Percentiles rank a stretch among this genome's conserved stretches.
phyloP scores from a whole-genome alignment of 2,888 invertebrate species.

The Schizotus pectinicornis region DNA sequence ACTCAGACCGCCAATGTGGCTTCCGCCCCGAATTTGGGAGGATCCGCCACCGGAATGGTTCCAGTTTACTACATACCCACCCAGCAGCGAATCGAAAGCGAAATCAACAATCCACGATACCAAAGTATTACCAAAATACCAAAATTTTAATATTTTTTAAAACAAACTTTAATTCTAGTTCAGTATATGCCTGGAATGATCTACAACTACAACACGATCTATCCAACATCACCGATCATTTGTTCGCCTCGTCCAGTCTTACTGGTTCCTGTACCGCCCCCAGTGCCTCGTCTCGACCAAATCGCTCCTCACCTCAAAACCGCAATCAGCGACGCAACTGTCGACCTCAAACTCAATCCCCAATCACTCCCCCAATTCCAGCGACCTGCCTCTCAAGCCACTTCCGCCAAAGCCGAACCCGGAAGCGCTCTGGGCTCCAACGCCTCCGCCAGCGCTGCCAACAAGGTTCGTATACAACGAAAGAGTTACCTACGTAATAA shows the following conservation, averaged over 20 bases:
- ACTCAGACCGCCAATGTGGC: constrained; percentile 45
- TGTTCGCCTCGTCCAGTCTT: constrained; percentile 64
- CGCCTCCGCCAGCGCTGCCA: constrained; percentile 56
- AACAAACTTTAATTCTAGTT: constrained; percentile 59
- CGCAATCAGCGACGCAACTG: constrained; percentile 13
- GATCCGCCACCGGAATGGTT: constrained; percentile 58
- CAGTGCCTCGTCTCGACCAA: constrained; percentile 30
- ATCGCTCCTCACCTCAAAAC: constrained; percentile 17
- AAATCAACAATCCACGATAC: constrained; percentile 35
- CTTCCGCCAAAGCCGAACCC: constrained; percentile 64
- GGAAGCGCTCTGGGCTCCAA: constrained; percentile 60
- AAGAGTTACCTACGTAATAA: no score
- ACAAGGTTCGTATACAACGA: constrained; percentile 47
- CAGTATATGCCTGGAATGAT: constrained; percentile 69
- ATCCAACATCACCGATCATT: constrained; percentile 64
- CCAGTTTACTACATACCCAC: constrained; percentile 67
- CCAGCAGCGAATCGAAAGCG: constrained; percentile 39
- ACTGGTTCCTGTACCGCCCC: constrained; percentile 47
- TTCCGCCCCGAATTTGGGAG: constrained; percentile 44
- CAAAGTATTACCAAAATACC: constrained; percentile 39
- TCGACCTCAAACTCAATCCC: constrained; percentile 41
- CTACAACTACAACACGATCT: constrained; percentile 64
- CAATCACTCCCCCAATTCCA: constrained; percentile 46
- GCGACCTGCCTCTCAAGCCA: constrained; percentile 62
- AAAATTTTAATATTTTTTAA: constrained; percentile 3